Evolutionary conservation across 2,888 invertebrate species (phyloP).

Genomic region (Himalopsyche kuldschensis): DNA sequence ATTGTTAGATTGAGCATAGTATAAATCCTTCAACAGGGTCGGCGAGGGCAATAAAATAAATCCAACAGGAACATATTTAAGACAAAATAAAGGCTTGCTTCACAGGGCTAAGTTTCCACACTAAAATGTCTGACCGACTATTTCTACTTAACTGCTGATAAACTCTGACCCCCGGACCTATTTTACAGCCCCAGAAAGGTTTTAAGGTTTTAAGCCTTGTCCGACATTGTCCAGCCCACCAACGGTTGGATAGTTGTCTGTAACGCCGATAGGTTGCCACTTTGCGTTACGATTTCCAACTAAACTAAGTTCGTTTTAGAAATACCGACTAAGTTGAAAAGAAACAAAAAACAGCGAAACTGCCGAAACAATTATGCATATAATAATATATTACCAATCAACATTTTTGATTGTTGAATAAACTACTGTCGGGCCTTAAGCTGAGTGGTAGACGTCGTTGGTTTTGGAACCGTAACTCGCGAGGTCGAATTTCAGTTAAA

Average conservation of each 20-base stretch:
- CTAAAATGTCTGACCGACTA: not conserved
- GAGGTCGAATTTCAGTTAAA: too few species aligned
- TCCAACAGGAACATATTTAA: slow-evolving; percentile 27
- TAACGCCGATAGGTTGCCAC: not conserved
- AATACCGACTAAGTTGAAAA: too few species aligned
- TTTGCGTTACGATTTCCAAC: not conserved
- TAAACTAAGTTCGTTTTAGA: not conserved
- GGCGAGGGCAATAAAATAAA: slow-evolving; percentile 21
- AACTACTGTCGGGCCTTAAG: too few species aligned
- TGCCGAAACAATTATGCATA: too few species aligned
- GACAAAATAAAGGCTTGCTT: not conserved
- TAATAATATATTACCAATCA: too few species aligned
- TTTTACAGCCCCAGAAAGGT: not conserved
- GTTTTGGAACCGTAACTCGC: too few species aligned
- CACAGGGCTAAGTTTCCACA: not conserved
- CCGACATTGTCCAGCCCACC: not conserved
- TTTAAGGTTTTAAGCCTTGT: not conserved
- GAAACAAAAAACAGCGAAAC: too few species aligned
- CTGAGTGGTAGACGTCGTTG: too few species aligned
- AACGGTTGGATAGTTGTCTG: not conserved
- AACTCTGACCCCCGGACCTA: slow-evolving; percentile 13
- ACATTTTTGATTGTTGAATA: too few species aligned
- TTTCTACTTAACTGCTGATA: slow-evolving; percentile 24
- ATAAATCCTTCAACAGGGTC: not conserved
- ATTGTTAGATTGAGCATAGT: not conserved